phyloP scores from a whole-genome alignment of 2,113 vertebrate species.

The Phoenicopterus ruber region DNA sequence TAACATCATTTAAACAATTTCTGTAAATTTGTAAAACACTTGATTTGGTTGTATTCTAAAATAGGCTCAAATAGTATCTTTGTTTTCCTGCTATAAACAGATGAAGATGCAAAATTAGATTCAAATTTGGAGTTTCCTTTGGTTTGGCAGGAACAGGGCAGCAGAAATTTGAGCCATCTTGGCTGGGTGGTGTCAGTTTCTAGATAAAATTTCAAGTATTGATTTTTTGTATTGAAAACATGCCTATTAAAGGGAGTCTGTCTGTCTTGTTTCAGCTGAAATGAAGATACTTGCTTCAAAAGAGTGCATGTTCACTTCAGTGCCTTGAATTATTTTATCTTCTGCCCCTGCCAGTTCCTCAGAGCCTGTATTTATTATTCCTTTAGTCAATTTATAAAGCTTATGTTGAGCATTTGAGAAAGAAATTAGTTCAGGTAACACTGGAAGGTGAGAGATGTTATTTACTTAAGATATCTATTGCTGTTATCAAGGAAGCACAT shows the following conservation, averaged over 20 bases:
- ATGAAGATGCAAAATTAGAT: not conserved
- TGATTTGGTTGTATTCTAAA: not conserved
- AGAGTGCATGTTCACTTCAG: not conserved
- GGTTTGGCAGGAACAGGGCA: not conserved
- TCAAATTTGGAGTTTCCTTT: not conserved
- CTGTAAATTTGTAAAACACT: not conserved
- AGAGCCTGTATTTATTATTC: not conserved
- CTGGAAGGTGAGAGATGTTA: not conserved
- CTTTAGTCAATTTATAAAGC: not conserved
- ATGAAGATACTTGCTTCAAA: not conserved
- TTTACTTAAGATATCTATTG: not conserved
- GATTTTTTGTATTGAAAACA: not conserved
- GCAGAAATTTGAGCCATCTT: not conserved
- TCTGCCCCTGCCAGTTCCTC: not conserved
- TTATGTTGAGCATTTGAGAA: not conserved
- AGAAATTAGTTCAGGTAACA: not conserved
- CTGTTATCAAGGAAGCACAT: not conserved
- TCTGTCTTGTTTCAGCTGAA: not conserved
- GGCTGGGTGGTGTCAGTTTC: not conserved
- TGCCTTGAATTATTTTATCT: not conserved
- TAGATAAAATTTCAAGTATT: not conserved
- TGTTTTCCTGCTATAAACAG: not conserved
- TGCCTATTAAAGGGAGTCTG: not conserved
- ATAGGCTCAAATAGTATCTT: not conserved
- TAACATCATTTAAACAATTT: not conserved